Evolutionary conservation across 2,888 invertebrate species (phyloP).

Genomic region (Phytoseiulus persimilis): DNA sequence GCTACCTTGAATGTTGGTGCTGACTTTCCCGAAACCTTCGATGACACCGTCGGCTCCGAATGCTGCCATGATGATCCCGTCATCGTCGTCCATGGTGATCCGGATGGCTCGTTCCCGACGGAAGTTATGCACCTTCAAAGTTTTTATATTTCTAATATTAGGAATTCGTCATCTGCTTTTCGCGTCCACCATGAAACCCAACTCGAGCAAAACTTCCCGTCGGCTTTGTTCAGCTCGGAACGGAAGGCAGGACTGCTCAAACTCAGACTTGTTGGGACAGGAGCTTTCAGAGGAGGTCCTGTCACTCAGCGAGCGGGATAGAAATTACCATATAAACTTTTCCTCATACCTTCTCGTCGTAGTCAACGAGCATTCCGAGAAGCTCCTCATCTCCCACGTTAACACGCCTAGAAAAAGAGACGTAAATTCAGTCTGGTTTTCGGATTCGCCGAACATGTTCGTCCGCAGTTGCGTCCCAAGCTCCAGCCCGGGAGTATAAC

Average conservation of each 20-base stretch:
- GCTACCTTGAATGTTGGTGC: conserved; percentile 42
- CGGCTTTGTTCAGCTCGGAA: background rate
- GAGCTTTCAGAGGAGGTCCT: background rate
- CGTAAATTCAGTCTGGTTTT: background rate
- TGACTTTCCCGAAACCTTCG: conserved; percentile 42
- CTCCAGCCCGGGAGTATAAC: too few relatives aligned
- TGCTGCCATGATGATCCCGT: conserved; percentile 40
- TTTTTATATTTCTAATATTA: conserved; percentile 13
- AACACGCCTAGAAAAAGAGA: conserved; percentile 16
- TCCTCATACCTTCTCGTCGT: conserved; percentile 31
- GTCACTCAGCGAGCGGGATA: background rate
- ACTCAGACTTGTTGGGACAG: background rate
- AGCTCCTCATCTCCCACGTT: conserved; percentile 7
- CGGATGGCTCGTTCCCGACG: conserved; percentile 38
- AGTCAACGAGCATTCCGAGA: conserved; percentile 25
- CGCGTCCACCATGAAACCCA: conserved; percentile 39
- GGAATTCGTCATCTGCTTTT: conserved; percentile 37
- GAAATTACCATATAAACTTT: background rate
- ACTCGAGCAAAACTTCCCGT: conserved; percentile 29
- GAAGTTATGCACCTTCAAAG: conserved; percentile 36
- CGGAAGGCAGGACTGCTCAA: background rate
- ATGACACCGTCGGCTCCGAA: conserved; percentile 40
- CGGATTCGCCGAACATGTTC: background rate
- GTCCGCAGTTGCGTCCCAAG: background rate
- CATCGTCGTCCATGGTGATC: conserved; percentile 32